Percentiles rank a stretch among this genome's conserved stretches.
phyloP scores from a whole-genome alignment of 1,140 invertebrate genomes.

The Bombus affinis region DNA sequence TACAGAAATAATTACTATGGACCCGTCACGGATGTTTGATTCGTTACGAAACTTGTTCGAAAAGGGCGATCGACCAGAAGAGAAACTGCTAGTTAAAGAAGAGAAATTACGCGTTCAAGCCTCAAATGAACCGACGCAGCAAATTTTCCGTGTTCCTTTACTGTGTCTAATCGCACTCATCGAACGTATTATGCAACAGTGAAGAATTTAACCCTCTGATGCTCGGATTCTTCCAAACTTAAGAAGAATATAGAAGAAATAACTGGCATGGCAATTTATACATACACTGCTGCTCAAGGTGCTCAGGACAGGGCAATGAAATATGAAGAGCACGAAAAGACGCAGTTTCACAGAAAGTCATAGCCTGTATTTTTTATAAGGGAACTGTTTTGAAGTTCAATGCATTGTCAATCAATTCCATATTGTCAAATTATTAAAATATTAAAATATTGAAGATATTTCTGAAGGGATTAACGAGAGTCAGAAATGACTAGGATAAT shows the following conservation, averaged over 20 bases:
- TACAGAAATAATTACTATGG: background rate
- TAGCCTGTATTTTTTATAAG: too few relatives aligned
- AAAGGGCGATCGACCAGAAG: constrained; percentile 19
- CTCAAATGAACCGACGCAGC: background rate
- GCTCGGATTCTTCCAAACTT: background rate
- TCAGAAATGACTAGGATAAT: background rate
- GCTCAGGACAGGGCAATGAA: too few relatives aligned
- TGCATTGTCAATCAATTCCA: too few relatives aligned
- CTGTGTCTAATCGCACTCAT: background rate
- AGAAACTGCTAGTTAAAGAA: constrained; percentile 23
- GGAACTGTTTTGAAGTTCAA: too few relatives aligned
- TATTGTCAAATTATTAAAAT: too few relatives aligned
- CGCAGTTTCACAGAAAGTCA: too few relatives aligned
- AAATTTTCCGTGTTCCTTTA: constrained; percentile 6
- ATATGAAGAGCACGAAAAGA: too few relatives aligned
- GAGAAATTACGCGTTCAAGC: constrained; percentile 34
- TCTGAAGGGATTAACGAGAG: background rate
- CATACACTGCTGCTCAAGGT: too few relatives aligned
- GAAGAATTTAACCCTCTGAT: too few relatives aligned
- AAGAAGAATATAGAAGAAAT: background rate
- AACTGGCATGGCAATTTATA: too few relatives aligned
- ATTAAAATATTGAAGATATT: too few relatives aligned
- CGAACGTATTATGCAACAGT: background rate
- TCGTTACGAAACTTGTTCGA: background rate
- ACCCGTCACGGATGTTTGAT: background rate